Evolutionary conservation across 1,140 invertebrate genomes (phyloP), one percentile per base, ranked within the genome.

Genomic region (Meloidogyne floridensis): DNA sequence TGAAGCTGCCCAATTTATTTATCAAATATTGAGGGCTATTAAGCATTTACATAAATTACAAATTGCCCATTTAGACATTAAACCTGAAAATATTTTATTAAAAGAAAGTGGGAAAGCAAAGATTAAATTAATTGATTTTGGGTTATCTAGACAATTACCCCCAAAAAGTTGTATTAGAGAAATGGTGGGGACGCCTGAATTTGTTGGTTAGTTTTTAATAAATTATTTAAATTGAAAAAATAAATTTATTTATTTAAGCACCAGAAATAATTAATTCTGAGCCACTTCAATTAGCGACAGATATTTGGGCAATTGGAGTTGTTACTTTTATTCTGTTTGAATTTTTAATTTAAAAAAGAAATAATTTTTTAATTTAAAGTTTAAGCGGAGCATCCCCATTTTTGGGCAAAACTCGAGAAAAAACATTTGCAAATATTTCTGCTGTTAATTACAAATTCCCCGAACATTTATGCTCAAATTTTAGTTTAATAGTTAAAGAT

Each of bases 51-150:
- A 93, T 86, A 86, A 88, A 42, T 89, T 90, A 80, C 87, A 90
- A 81, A 91, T 93, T 75, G 92, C 91, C 47, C 92, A 93, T 87
- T 87, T 92, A 43, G 92, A 92, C 87, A 88, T 93, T 53, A 92
- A 93, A 92, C 92, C 92, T 75, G 92, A 93, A 86, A 93, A 93
- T 86, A 91, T 93, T 70, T 91, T 93, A 89, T 81, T 93, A 32
- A 85, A 91, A 69, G 90, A 90, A 83, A 85, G 87, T 20, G 88
- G 91, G 70, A 90, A 91, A 42, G 88, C 90, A 86, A 87, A 90
- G 15, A 91, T 93, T 59, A 93, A 93, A 87, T 87, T 93, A 15
- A 93, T 93, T 90, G 93, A 94, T 90, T 93, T 94, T 91, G 93
- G 93, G 76, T 90, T 94, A 65, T 93, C 93, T 7, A 91, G 93